A percentile compares a stretch with the other conserved stretches of the same genome.
phyloP scores from a whole-genome alignment of 2,797 vertebrate genomes.

The Thunnus albacares region DNA sequence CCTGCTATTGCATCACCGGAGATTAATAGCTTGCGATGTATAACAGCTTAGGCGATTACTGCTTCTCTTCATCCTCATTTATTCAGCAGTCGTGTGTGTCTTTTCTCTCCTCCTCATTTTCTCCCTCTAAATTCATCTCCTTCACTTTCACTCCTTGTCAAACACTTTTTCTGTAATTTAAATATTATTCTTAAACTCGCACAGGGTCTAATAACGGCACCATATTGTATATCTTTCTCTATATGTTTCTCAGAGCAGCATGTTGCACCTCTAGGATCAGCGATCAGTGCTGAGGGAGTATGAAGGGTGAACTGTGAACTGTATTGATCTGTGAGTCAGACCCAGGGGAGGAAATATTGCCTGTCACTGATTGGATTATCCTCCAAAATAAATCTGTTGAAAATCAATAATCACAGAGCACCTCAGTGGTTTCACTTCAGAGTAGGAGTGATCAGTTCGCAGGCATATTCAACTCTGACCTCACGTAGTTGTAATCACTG shows the following conservation, averaged over 20 bases:
- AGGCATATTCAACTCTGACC: constrained; percentile 53
- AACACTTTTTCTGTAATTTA: constrained; percentile 17
- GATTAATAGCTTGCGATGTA: constrained; percentile 75
- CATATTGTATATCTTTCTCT: neutral
- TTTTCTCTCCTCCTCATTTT: constrained; percentile 30
- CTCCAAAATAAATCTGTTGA: constrained; percentile 46
- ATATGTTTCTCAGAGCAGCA: constrained; percentile 8
- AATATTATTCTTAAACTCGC: constrained; percentile 5
- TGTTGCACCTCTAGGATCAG: constrained; percentile 8
- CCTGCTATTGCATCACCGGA: constrained; percentile 59
- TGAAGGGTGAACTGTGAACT: constrained; percentile 50
- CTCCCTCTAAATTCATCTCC: constrained; percentile 21
- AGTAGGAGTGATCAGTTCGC: constrained; percentile 22
- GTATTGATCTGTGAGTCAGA: constrained; percentile 66
- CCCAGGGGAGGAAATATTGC: constrained; percentile 38
- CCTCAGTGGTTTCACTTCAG: neutral
- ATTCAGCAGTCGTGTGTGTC: constrained; percentile 32
- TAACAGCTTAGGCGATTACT: constrained; percentile 69
- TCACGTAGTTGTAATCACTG: constrained; percentile 42
- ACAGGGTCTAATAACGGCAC: neutral
- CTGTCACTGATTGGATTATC: constrained; percentile 57
- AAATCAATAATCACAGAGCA: constrained; percentile 45
- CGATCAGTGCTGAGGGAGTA: neutral
- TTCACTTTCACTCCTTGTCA: constrained; percentile 25
- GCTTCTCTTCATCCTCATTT: constrained; percentile 66